Conservation (phyloP, 2,797 vertebrate species). For the Microctenopoma stevenorrisi region DNA sequence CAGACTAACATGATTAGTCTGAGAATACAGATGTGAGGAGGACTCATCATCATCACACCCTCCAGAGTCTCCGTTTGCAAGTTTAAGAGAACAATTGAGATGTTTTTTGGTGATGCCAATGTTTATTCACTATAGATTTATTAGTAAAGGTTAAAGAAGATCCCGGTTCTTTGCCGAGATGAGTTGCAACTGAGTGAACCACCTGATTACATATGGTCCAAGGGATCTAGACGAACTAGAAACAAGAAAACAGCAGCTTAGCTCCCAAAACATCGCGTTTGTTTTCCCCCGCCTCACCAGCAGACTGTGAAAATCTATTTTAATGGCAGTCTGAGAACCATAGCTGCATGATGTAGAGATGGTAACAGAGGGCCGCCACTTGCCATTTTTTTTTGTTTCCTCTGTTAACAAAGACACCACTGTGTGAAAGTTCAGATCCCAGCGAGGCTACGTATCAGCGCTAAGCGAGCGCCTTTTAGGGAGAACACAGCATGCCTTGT, state of each 20-base stretch:
- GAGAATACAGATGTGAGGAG: constrained; percentile 39
- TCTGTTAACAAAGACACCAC: constrained; percentile 75
- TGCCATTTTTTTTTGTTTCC: constrained; percentile 20
- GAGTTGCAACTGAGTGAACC: constrained; percentile 46
- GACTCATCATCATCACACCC: not conserved
- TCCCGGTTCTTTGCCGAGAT: constrained; percentile 12
- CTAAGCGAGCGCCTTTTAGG: constrained; percentile 67
- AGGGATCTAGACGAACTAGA: constrained; percentile 20
- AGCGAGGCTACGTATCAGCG: constrained; percentile 66
- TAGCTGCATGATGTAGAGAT: constrained; percentile 54
- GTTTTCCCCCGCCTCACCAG: constrained; percentile 45
- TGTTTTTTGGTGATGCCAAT: not conserved
- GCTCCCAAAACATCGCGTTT: constrained; percentile 38
- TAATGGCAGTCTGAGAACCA: constrained; percentile 60
- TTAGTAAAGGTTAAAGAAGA: constrained; percentile 17
- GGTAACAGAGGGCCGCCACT: constrained; percentile 52
- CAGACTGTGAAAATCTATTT: constrained; percentile 63
- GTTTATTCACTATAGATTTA: not conserved
- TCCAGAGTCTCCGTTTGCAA: constrained; percentile 7
- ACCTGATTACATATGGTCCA: constrained; percentile 43
- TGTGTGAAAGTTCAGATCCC: constrained; percentile 80
- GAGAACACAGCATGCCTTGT: constrained; percentile 56
- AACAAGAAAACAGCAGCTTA: constrained; percentile 40
- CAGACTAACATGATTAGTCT: constrained; percentile 65
- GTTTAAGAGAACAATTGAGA: constrained; percentile 11